These are phyloP conservation scores for Drosophila mauritiana DNA, from an alignment of 1,140 invertebrate genomes.

Conservation along the genomic window DNA sequence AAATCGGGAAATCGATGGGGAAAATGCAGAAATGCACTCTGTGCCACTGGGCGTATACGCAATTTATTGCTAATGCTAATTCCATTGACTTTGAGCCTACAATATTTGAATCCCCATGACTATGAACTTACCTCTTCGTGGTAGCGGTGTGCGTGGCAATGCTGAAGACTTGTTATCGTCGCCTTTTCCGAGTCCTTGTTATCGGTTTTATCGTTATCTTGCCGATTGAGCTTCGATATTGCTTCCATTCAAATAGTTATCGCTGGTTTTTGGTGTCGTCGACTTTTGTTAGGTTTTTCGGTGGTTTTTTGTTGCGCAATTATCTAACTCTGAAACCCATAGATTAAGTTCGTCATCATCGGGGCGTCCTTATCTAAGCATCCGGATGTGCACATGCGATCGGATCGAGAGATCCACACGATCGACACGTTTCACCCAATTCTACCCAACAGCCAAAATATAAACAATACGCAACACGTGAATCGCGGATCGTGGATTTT, in stretches of 20 bases:
- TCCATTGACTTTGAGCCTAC: too few relatives aligned
- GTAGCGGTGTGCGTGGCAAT: constrained; percentile 28
- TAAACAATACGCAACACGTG: constrained; percentile 38
- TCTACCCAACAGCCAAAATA: constrained; percentile 35
- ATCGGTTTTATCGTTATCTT: constrained; percentile 11
- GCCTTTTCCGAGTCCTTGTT: constrained; percentile 8
- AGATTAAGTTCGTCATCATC: neutral
- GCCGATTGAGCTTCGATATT: constrained; percentile 53
- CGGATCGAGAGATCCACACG: neutral
- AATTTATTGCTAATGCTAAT: neutral
- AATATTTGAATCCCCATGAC: too few relatives aligned
- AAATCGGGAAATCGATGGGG: neutral
- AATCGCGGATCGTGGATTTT: constrained; percentile 14
- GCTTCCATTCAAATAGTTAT: constrained; percentile 74
- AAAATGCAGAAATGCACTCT: neutral
- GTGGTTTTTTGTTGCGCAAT: neutral
- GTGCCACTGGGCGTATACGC: constrained; percentile 4
- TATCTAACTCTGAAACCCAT: neutral
- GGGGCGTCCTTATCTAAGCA: neutral
- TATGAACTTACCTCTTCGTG: constrained; percentile 27
- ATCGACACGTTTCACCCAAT: constrained; percentile 41
- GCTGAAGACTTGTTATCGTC: constrained; percentile 21
- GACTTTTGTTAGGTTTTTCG: neutral
- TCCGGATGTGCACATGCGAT: constrained; percentile 4
- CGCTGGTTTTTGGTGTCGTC: constrained; percentile 10